Evolutionary conservation across 2,113 vertebrate genomes (phyloP).

Genomic region (Stercorarius parasiticus): DNA sequence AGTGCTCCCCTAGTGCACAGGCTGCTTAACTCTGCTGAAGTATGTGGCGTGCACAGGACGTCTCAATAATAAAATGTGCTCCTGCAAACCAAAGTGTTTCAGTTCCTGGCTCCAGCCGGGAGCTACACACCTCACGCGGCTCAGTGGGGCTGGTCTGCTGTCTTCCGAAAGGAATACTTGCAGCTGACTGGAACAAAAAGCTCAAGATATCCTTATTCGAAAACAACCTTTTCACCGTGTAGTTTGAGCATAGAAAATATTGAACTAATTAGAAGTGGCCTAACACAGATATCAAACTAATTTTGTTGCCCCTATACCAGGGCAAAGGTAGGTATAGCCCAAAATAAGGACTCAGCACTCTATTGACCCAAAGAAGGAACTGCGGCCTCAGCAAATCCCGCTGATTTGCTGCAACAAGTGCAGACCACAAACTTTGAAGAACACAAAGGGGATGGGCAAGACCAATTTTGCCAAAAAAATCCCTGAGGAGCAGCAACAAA

Average conservation of each 20-base stretch:
- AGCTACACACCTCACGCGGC: background rate
- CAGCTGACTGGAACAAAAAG: background rate
- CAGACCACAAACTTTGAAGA: background rate
- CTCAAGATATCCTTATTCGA: background rate
- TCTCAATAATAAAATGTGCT: background rate
- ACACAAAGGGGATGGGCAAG: background rate
- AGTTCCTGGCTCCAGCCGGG: background rate
- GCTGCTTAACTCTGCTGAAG: background rate
- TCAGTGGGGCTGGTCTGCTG: rapidly evolving
- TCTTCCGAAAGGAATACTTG: background rate
- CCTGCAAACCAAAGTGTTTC: background rate
- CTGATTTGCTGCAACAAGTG: background rate
- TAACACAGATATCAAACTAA: background rate
- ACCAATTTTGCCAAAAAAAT: background rate
- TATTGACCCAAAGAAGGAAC: background rate
- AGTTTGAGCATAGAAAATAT: background rate
- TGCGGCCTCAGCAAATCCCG: background rate
- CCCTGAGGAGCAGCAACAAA: background rate
- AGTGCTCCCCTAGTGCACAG: background rate
- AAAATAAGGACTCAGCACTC: background rate
- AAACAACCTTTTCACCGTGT: background rate
- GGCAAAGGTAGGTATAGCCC: background rate
- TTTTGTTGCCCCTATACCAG: background rate
- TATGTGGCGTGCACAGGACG: rapidly evolving
- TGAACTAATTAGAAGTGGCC: background rate